phyloP scores from a whole-genome alignment of 2,888 invertebrate genomes.

The Sarcophaga caerulescens region DNA sequence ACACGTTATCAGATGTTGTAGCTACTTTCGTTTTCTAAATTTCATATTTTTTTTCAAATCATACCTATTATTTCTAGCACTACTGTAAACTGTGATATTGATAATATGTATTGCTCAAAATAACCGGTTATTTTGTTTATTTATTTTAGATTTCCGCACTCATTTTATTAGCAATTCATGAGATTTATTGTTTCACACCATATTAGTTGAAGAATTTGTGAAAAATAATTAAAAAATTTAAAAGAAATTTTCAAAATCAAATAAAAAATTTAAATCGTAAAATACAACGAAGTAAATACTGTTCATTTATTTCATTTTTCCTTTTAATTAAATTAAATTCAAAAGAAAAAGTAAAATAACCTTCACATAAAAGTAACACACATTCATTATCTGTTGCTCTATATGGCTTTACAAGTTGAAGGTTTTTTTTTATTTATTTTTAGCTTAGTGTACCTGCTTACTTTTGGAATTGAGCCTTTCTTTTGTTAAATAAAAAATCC shows the following conservation, averaged over 20 bases:
- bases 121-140: constrained; percentile 53
- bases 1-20: too few relatives aligned
- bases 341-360: not conserved
- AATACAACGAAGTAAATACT: too few relatives aligned
- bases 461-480: not conserved
- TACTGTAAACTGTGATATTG: not conserved
- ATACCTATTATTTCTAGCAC: not conserved
- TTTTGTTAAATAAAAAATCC: not conserved
- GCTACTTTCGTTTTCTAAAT: too few relatives aligned
- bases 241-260: not conserved
- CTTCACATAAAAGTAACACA: not conserved
- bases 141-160: not conserved
- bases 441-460: not conserved
- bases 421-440: not conserved
- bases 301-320: too few relatives aligned
- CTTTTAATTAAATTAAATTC: too few relatives aligned
- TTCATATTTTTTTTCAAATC: not conserved
- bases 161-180: constrained; percentile 67
- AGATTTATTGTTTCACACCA: constrained; percentile 67
- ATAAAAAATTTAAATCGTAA: not conserved
- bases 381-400: not conserved
- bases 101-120: not conserved
- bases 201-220: constrained; percentile 24
- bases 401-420: not conserved
- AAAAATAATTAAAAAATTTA: not conserved